phyloP scores from a whole-genome alignment of 2,888 invertebrate species.

The Ochropleura leucogaster region DNA sequence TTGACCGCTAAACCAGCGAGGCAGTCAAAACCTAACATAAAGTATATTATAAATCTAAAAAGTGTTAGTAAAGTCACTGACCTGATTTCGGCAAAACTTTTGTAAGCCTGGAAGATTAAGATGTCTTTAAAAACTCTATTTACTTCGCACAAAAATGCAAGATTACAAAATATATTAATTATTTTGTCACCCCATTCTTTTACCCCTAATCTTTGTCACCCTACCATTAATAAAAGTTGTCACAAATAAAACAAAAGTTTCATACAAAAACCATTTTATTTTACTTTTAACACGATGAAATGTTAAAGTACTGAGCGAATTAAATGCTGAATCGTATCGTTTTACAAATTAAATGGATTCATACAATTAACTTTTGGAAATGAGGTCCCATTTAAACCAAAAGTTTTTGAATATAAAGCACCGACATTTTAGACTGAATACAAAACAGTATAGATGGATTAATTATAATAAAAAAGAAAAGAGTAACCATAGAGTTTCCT shows the following conservation, averaged over 20 bases:
- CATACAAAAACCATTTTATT: slow-evolving; percentile 64
- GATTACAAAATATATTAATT: slow-evolving; percentile 1
- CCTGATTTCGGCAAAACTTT: background rate
- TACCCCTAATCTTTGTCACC: slow-evolving; percentile 7
- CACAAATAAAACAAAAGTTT: slow-evolving; percentile 51
- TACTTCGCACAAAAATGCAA: background rate
- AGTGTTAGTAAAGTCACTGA: background rate
- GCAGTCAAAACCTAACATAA: too few relatives aligned
- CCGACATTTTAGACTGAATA: slow-evolving; percentile 14
- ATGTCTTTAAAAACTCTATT: background rate
- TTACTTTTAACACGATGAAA: slow-evolving; percentile 57
- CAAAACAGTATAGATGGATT: slow-evolving; percentile 7
- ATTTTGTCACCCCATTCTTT: slow-evolving; percentile 20
- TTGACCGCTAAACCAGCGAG: too few relatives aligned
- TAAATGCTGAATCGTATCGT: slow-evolving; percentile 37
- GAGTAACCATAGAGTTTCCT: too few relatives aligned
- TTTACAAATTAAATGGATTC: slow-evolving; percentile 44
- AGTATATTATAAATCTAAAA: background rate
- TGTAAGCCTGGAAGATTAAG: background rate
- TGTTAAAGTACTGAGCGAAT: slow-evolving; percentile 52
- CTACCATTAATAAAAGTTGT: slow-evolving; percentile 18
- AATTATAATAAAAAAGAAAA: background rate
- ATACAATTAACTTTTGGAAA: slow-evolving; percentile 43
- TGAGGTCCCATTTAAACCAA: slow-evolving; percentile 44
- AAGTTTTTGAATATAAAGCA: slow-evolving; percentile 45